Evolutionary conservation across 2,888 invertebrate species (phyloP).

Genomic region (Mythimna loreyi): DNA sequence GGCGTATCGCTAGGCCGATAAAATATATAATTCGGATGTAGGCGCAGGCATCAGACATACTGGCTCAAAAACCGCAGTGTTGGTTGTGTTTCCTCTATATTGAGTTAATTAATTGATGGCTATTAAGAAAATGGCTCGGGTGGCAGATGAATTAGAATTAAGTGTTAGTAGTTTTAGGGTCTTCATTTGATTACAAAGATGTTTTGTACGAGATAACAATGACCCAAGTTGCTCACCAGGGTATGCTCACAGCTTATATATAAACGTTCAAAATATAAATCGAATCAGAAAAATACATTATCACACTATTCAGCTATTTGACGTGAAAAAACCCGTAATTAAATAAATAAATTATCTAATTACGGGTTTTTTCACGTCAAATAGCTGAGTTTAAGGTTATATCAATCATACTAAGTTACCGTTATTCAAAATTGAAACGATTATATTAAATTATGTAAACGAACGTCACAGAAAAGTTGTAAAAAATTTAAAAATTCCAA

Average conservation of each 20-base stretch:
- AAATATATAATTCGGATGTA: constrained; percentile 74
- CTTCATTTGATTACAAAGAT: constrained; percentile 20
- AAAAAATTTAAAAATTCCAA: constrained; percentile 54
- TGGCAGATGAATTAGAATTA: constrained; percentile 31
- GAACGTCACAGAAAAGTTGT: constrained; percentile 23
- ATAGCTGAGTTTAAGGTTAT: not conserved
- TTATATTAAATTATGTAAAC: constrained; percentile 30
- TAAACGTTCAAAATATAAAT: not conserved
- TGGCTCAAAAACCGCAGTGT: constrained; percentile 56
- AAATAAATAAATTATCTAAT: no score
- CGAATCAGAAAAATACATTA: not conserved
- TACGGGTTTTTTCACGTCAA: not conserved
- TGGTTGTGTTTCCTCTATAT: constrained; percentile 49
- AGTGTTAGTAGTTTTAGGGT: constrained; percentile 24
- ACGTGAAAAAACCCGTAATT: no score
- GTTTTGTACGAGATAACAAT: not conserved
- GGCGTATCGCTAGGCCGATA: constrained; percentile 65
- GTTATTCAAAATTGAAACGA: constrained; percentile 9
- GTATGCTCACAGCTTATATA: not conserved
- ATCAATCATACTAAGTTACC: not conserved
- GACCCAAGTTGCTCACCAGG: not conserved
- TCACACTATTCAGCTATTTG: no score
- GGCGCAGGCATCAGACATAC: constrained; percentile 34
- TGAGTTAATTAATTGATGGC: constrained; percentile 54
- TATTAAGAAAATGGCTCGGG: constrained; percentile 47